phyloP scores from a whole-genome alignment of 2,797 vertebrate genomes.

The Limosa lapponica region DNA sequence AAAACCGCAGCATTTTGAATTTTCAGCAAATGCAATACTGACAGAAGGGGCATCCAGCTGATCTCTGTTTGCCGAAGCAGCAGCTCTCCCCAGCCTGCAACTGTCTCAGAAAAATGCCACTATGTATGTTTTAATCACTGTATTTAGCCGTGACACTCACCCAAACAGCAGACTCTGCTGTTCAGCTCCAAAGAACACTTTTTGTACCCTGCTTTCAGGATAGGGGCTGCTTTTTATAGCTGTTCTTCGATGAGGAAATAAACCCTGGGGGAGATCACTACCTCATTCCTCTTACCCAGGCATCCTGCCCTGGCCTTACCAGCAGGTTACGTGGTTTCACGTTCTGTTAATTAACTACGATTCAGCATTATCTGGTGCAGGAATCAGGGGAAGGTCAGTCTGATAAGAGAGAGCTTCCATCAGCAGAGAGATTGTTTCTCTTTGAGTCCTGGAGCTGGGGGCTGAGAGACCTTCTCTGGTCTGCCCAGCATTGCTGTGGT shows the following conservation, averaged over 20 bases:
- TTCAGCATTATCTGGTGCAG: neutral
- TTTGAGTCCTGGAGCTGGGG: neutral
- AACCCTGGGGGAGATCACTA: neutral
- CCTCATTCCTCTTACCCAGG: neutral
- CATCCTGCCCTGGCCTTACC: neutral
- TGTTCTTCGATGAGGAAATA: neutral
- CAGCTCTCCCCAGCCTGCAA: neutral
- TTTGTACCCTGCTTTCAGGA: neutral
- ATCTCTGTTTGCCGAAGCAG: neutral
- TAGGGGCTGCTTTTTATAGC: neutral
- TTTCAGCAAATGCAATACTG: neutral
- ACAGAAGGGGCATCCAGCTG: neutral
- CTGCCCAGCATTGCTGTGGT: neutral
- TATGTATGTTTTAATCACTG: neutral
- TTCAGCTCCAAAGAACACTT: neutral
- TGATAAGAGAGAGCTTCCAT: neutral
- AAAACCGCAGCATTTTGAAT: neutral
- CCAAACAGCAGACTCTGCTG: slow-evolving; percentile 15
- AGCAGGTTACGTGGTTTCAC: neutral
- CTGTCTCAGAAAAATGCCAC: neutral
- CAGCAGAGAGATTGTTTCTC: neutral
- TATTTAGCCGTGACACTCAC: slow-evolving; percentile 2
- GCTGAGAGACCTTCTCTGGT: neutral
- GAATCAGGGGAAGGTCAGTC: neutral
- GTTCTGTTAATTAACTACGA: neutral